phyloP scores from a whole-genome alignment of 2,888 invertebrate genomes.

The Tricholauxania praeusta region DNA sequence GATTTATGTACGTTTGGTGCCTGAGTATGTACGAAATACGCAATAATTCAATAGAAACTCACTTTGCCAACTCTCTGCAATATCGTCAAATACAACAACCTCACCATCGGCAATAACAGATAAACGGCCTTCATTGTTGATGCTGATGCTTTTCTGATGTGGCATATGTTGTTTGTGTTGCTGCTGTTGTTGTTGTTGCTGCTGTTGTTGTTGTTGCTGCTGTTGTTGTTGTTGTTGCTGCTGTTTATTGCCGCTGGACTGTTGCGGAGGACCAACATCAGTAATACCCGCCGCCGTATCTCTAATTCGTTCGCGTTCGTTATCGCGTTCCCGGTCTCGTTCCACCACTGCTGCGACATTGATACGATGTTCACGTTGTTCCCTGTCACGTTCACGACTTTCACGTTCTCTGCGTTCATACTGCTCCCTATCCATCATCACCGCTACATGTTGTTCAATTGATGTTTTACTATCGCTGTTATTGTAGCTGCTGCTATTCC shows the following conservation, averaged over 20 bases:
- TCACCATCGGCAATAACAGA: conserved; percentile 79
- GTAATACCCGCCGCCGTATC: neutral
- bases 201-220: conserved; percentile 23
- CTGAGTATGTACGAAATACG: neutral
- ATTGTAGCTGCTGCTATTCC: conserved; percentile 52
- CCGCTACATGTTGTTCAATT: conserved; percentile 50
- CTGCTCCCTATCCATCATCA: conserved; percentile 17
- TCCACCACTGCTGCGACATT: conserved; percentile 21
- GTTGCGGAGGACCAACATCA: conserved; percentile 22
- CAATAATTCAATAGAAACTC: conserved; percentile 51
- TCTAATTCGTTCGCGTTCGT: conserved; percentile 47
- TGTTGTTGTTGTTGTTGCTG: conserved; percentile 30
- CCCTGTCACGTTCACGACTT: conserved; percentile 53
- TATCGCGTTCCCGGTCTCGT: conserved; percentile 46
- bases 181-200: conserved; percentile 30
- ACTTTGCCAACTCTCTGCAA: conserved; percentile 85
- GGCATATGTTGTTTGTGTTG: conserved; percentile 40
- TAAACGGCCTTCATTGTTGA: conserved; percentile 54
- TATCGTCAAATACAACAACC: conserved; percentile 88
- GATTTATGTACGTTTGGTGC: neutral
- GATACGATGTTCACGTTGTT: conserved; percentile 57
- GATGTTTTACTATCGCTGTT: conserved; percentile 60
- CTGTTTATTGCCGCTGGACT: conserved; percentile 26
- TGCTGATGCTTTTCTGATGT: conserved; percentile 46
- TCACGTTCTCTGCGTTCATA: conserved; percentile 38